Percentiles rank a stretch among this genome's conserved stretches.
Evolutionary conservation across 2,797 vertebrate species (phyloP).

Genomic region (Typhlichthys subterraneus): DNA sequence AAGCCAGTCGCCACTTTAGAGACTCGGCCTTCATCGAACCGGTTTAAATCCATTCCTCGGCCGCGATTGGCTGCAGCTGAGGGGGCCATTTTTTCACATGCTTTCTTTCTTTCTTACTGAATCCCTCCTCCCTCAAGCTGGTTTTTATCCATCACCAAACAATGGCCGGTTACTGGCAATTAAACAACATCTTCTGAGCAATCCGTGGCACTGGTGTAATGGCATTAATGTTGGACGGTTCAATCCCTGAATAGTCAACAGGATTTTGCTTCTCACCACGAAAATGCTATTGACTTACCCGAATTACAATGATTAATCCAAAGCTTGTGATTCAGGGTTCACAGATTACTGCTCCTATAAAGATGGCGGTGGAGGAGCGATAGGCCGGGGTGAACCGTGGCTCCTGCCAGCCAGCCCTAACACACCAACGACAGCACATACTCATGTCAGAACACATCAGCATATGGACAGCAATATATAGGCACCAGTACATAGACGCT

Average conservation of each 20-base stretch:
- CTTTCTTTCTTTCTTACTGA: slow-evolving; percentile 53
- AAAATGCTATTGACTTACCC: slow-evolving; percentile 82
- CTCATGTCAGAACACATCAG: no score
- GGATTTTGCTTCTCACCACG: slow-evolving; percentile 80
- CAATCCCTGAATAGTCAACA: slow-evolving; percentile 82
- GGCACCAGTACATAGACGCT: no score
- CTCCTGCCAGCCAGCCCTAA: slow-evolving; percentile 13
- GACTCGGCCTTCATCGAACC: slow-evolving; percentile 77
- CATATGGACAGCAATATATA: no score
- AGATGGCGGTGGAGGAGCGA: slow-evolving; percentile 61
- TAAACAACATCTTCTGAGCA: slow-evolving; percentile 79
- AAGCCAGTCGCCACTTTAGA: slow-evolving; percentile 89
- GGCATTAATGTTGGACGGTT: slow-evolving; percentile 82
- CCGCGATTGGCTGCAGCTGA: slow-evolving; percentile 68
- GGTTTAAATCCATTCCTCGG: slow-evolving; percentile 67
- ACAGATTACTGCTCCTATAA: slow-evolving; percentile 75
- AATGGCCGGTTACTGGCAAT: slow-evolving; percentile 81
- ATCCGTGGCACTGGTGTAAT: slow-evolving; percentile 81
- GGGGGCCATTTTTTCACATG: slow-evolving; percentile 75
- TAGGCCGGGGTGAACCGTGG: slow-evolving; percentile 46
- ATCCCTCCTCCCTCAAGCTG: slow-evolving; percentile 51
- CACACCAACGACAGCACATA: no score
- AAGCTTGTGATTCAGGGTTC: slow-evolving; percentile 82
- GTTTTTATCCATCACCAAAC: slow-evolving; percentile 80
- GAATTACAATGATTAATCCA: slow-evolving; percentile 83